Conservation (phyloP, 2,113 vertebrate species). For the Rhinoptilus africanus region DNA sequence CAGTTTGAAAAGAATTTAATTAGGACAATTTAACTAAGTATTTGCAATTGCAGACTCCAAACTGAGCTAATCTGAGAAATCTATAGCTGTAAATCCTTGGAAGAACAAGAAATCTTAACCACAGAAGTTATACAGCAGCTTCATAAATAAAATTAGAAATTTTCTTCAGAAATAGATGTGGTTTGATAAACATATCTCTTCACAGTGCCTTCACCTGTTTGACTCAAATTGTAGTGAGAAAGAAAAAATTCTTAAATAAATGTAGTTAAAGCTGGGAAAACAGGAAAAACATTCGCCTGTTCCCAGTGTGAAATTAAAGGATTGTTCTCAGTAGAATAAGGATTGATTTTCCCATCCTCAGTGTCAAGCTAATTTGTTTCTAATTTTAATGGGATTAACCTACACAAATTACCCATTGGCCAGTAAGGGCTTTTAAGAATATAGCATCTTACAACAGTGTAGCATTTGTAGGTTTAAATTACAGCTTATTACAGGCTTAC, state of each 20-base stretch:
- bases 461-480: neutral
- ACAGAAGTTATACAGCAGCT: neutral
- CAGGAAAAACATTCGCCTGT: neutral
- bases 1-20: neutral
- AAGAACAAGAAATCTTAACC: neutral
- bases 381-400: constrained; percentile 40
- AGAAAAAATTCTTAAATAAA: constrained; percentile 46
- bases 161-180: neutral
- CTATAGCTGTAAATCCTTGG: neutral
- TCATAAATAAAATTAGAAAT: neutral
- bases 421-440: neutral
- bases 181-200: constrained; percentile 53
- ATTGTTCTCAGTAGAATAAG: neutral
- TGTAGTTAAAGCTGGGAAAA: neutral
- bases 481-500: neutral
- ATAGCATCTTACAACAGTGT: neutral
- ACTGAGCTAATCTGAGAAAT: neutral
- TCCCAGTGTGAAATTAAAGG: neutral
- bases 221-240: constrained; percentile 71
- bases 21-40: neutral
- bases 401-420: neutral
- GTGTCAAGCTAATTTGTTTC: constrained; percentile 24
- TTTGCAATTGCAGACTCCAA: neutral
- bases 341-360: constrained; percentile 12
- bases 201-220: constrained; percentile 72